phyloP scores from a whole-genome alignment of 1,140 invertebrate species.

The Lasaia peninsularis region DNA sequence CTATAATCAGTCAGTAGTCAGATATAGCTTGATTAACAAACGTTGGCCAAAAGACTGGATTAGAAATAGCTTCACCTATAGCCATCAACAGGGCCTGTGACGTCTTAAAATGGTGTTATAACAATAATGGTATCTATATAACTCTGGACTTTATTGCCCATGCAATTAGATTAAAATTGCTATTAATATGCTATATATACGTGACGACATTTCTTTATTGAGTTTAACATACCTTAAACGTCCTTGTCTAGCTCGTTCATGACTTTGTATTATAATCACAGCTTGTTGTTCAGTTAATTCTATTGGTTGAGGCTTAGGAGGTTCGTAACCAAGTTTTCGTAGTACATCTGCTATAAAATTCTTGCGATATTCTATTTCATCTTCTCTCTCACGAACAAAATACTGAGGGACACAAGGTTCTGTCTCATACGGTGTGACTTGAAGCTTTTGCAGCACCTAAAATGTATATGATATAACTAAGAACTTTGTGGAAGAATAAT shows the following conservation, averaged over 20 bases:
- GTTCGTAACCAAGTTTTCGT: conserved; percentile 82
- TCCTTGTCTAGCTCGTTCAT: conserved; percentile 94
- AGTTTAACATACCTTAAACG: conserved; percentile 80
- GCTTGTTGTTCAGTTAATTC: conserved; percentile 89
- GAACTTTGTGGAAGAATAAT: no score
- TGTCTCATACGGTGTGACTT: conserved; percentile 81
- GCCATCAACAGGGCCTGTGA: no score
- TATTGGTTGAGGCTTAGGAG: conserved; percentile 77
- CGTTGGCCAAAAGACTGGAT: no score
- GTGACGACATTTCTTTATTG: no score
- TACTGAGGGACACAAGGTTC: conserved; percentile 84
- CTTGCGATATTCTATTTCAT: conserved; percentile 79
- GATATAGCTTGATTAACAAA: no score
- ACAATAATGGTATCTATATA: no score
- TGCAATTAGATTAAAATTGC: no score
- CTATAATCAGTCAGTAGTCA: no score
- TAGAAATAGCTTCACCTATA: no score
- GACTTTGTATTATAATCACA: conserved; percentile 90
- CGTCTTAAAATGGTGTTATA: no score
- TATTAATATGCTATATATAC: no score
- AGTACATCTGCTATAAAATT: conserved; percentile 82
- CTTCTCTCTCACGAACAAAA: conserved; percentile 81
- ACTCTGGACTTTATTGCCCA: no score
- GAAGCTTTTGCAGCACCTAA: conserved; percentile 71
- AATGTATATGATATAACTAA: conserved; percentile 14